Conservation (phyloP, 2,888 invertebrate species). For the Orthosia incerta region DNA sequence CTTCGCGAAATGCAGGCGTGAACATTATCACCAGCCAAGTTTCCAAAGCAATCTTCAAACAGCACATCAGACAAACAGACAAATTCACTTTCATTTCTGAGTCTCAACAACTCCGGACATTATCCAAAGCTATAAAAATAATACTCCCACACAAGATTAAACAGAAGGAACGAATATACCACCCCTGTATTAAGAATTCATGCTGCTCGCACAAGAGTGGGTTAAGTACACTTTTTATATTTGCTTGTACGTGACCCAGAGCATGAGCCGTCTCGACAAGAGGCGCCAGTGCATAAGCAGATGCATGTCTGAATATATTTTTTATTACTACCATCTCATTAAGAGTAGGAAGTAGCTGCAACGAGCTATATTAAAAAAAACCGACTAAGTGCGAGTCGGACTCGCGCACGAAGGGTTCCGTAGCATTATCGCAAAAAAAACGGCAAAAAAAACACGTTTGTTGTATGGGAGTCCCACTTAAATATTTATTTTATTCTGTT, state of each 20-base stretch:
- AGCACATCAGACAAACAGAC: not conserved
- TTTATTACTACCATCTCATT: conserved; percentile 27
- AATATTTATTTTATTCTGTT: too few species aligned
- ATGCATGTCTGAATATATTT: conserved; percentile 22
- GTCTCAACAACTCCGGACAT: too few species aligned
- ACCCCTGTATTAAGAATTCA: not conserved
- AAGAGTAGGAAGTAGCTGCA: not conserved
- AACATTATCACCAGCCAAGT: too few species aligned
- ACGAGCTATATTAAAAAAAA: not conserved
- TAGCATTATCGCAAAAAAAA: too few species aligned
- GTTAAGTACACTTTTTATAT: conserved; percentile 37
- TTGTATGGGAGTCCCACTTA: too few species aligned
- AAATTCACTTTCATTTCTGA: not conserved
- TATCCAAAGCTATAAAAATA: not conserved
- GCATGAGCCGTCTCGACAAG: conserved; percentile 14
- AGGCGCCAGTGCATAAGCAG: conserved; percentile 31
- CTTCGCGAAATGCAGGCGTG: too few species aligned
- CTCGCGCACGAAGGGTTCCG: too few species aligned
- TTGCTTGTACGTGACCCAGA: conserved; percentile 20
- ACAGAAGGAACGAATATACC: not conserved
- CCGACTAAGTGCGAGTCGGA: too few species aligned
- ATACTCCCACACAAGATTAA: conserved; percentile 19
- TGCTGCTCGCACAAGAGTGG: conserved; percentile 26
- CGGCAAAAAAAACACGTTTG: too few species aligned
- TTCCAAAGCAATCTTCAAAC: not conserved